Percentiles rank a stretch among this genome's conserved stretches.
These are phyloP conservation scores for Dendroctonus ponderosae DNA, from an alignment of 1,140 invertebrate species.

Conservation along the genomic window DNA sequence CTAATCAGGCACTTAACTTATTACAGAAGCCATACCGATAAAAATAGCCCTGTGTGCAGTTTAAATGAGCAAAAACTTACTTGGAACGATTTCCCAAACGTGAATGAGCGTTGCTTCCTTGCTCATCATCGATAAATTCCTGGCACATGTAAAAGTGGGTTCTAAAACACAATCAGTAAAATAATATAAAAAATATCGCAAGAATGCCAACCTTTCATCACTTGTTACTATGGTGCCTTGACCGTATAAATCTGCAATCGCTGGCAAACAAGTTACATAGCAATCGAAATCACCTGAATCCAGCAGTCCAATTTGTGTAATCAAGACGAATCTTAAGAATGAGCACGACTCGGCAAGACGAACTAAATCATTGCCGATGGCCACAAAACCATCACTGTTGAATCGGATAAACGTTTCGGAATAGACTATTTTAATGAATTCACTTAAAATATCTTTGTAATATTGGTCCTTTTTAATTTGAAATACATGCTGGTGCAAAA, in stretches of 20 bases:
- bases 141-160: slow-evolving; percentile 37
- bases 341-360: too few relatives aligned
- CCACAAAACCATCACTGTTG: too few relatives aligned
- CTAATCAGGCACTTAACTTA: too few relatives aligned
- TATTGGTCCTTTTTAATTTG: slow-evolving; percentile 18
- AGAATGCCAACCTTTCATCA: slow-evolving; percentile 29
- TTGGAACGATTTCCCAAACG: too few relatives aligned
- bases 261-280: slow-evolving; percentile 15
- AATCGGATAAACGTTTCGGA: background rate
- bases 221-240: slow-evolving; percentile 32
- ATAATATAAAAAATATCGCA: background rate
- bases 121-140: slow-evolving; percentile 12
- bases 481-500: slow-evolving; percentile 1
- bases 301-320: background rate
- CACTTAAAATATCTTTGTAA: slow-evolving; percentile 19
- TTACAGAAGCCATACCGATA: too few relatives aligned
- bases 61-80: too few relatives aligned
- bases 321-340: too few relatives aligned
- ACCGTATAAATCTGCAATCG: slow-evolving; percentile 32
- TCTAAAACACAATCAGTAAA: slow-evolving; percentile 30
- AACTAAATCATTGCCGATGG: too few relatives aligned
- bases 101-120: background rate
- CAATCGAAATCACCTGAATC: slow-evolving; percentile 10
- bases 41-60: too few relatives aligned
- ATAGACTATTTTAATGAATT: slow-evolving; percentile 15